These are phyloP conservation scores for Rhopilema esculentum DNA, from an alignment of 30 jellyfish, hydroid and myxozoan species.

Conservation along the genomic window DNA sequence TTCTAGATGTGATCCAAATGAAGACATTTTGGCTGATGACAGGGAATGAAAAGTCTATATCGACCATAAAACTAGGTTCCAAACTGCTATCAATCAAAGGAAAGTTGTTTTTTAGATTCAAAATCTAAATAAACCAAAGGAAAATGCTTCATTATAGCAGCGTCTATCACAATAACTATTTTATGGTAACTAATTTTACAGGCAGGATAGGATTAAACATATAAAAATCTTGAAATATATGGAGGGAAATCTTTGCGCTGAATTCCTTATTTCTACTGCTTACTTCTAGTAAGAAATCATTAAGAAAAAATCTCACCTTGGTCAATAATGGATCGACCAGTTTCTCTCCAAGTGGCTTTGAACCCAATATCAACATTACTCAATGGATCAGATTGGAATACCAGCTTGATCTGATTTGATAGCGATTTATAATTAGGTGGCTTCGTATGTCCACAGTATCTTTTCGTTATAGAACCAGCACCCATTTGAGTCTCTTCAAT, in stretches of 20 bases:
- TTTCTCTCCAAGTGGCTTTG: conserved; percentile 70
- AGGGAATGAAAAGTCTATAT: neutral
- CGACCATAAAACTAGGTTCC: neutral
- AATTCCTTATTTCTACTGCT: too few relatives aligned
- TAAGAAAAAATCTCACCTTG: conserved; percentile 4
- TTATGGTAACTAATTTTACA: too few relatives aligned
- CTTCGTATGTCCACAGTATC: conserved; percentile 58
- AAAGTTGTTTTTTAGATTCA: neutral
- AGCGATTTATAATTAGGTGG: conserved; percentile 63
- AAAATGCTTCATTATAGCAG: too few relatives aligned
- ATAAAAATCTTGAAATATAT: too few relatives aligned
- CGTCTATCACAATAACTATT: too few relatives aligned
- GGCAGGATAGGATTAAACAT: too few relatives aligned
- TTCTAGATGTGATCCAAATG: neutral
- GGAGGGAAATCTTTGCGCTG: too few relatives aligned
- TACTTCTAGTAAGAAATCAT: neutral
- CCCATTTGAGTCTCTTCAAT: conserved; percentile 48
- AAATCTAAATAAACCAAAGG: neutral
- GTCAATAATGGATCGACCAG: conserved; percentile 7
- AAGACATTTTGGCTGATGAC: neutral
- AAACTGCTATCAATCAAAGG: neutral
- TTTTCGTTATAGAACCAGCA: conserved; percentile 33
- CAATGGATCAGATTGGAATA: conserved; percentile 47
- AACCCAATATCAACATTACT: conserved; percentile 63
- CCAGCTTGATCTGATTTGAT: conserved; percentile 34